Conservation (phyloP, 2,797 vertebrate genomes). For the Pseudochirops corinnae region DNA sequence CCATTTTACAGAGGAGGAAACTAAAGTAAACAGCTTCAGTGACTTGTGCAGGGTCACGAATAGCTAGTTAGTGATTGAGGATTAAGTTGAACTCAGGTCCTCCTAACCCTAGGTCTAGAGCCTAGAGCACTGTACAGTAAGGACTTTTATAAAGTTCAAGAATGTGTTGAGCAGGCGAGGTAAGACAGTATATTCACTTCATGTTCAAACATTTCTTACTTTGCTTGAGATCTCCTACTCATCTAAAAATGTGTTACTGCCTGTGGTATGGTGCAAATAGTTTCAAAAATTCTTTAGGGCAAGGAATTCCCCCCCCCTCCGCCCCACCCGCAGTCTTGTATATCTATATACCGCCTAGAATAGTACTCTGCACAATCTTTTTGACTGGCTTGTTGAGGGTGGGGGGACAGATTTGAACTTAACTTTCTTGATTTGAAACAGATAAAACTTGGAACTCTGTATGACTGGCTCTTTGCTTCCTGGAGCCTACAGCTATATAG, state of each 20-base stretch:
- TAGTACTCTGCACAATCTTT: not conserved
- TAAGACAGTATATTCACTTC: not conserved
- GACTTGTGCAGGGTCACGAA: not conserved
- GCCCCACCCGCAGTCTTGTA: not conserved
- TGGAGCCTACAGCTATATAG: not conserved
- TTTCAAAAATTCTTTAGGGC: not conserved
- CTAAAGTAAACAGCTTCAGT: not conserved
- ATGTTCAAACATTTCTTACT: not conserved
- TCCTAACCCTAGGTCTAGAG: not conserved
- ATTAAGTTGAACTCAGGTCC: not conserved
- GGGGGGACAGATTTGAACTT: no score
- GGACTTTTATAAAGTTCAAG: not conserved
- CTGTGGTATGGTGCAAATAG: not conserved
- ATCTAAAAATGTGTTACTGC: no score
- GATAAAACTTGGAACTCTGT: not conserved
- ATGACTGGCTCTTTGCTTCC: not conserved
- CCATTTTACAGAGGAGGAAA: not conserved
- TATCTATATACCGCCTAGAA: not conserved
- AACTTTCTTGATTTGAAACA: slow-evolving; percentile 1
- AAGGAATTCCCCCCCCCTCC: not conserved
- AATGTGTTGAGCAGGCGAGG: not conserved
- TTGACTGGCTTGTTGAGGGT: slow-evolving; percentile 18
- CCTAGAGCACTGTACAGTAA: not conserved
- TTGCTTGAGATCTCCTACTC: no score
- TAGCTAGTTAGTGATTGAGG: not conserved